Base-by-base conservation (phyloP, 2,888 invertebrate species). In the Drosophila mayaguana region DNA sequence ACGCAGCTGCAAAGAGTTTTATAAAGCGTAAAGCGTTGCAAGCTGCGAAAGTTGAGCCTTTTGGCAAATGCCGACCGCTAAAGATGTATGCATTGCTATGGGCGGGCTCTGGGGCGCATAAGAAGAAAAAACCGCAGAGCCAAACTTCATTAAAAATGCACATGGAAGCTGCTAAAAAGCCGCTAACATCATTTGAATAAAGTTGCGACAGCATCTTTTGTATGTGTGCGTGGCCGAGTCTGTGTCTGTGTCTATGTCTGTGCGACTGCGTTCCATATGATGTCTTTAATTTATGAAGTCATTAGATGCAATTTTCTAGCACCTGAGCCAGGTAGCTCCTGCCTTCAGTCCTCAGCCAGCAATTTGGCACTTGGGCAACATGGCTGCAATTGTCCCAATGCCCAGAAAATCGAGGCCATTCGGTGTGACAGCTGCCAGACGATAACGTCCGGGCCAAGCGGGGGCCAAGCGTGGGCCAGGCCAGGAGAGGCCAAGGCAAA, bases 121-220 rank as follows among this genome's bases (percentile, higher is more conserved):
- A 51, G 32, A 67, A 72, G 64, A 69, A 69, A 71, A 74, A 83
- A 48, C 82, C 81, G 63, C 79, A 67, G 45, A 56, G 66, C 50
- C 66, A 81, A 82, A 83, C 83, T 83, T 83, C 81, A 85, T 83
- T 83, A 83, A 83, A 85, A 83, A 83, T 83, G 79, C 83, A 80
- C 81, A 85, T 75, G 72, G 43, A 62, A 65, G 63, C 68, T 60
- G 65, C 75, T 57, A 72, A 48, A 73, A 69, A 70, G 79, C 59
- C 77, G 61, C 46, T 70, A 80, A 63, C 77, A 81, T 76, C 51
- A 62, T 71, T 73, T 65, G 67, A 66, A 69, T 78, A 57, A 74
- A 78, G 70, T 74, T 69, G 50, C 59, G 45, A 55, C 55, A 55
- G 25, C 34, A 5, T 5, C 22, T 36, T 25, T 32, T n/a, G 9